Evolutionary conservation across 2,113 vertebrate species (phyloP).

Genomic region (Peromyscus leucopus): DNA sequence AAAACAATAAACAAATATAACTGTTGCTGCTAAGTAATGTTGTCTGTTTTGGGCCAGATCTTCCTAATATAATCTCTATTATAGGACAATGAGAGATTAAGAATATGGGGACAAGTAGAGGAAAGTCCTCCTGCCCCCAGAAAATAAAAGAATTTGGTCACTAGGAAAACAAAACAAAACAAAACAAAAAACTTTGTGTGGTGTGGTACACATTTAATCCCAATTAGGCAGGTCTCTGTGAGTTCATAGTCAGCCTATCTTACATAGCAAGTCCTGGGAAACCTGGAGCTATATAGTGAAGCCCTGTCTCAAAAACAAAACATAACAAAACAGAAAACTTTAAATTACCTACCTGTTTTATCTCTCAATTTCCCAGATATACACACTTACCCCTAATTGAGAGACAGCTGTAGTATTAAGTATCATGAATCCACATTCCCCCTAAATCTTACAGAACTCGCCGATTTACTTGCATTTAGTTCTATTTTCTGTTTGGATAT

Average conservation of each 20-base stretch:
- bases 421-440: not conserved
- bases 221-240: not conserved
- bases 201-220: not conserved
- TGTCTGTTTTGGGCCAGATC: not conserved
- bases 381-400: not conserved
- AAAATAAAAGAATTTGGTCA: not conserved
- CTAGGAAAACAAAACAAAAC: not conserved
- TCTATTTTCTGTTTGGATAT: not conserved
- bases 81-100: not conserved
- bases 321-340: not conserved
- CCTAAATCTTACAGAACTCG: not conserved
- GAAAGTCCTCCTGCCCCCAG: not conserved
- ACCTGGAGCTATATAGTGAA: not conserved
- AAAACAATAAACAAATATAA: not conserved
- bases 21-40: not conserved
- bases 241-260: not conserved
- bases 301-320: not conserved
- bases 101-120: not conserved
- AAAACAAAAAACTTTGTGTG: not conserved
- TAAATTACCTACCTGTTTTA: not conserved
- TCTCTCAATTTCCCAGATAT: not conserved
- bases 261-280: not conserved
- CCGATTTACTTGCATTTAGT: not conserved
- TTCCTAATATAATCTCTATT: not conserved
- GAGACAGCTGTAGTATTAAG: not conserved